phyloP scores from a whole-genome alignment of 1,140 invertebrate genomes.

The Hormaphis cornu region DNA sequence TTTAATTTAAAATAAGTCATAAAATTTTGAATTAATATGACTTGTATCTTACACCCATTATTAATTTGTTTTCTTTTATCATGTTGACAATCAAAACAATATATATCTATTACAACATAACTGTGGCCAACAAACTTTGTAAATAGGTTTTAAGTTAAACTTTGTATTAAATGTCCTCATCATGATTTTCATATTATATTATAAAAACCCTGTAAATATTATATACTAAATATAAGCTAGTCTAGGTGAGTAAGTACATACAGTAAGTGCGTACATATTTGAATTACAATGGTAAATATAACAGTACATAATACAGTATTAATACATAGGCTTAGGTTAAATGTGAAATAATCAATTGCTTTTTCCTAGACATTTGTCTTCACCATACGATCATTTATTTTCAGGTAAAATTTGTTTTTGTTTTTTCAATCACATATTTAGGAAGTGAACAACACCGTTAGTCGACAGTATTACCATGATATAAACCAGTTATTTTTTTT shows the following conservation, averaged over 20 bases:
- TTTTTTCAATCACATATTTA: conserved; percentile 1
- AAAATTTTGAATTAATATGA: neutral
- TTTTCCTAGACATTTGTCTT: conserved; percentile 4
- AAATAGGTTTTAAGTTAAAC: conserved; percentile 1
- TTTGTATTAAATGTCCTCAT: neutral
- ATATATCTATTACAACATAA: conserved; percentile 18
- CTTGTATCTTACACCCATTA: neutral
- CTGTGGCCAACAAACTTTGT: conserved; percentile 28
- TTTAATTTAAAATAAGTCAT: neutral
- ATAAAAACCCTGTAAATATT: conserved; percentile 7
- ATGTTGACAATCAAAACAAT: conserved; percentile 21
- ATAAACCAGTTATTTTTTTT: neutral
- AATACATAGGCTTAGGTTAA: conserved; percentile 10
- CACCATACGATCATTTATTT: neutral
- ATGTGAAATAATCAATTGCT: conserved; percentile 7
- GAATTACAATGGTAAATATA: too few species aligned
- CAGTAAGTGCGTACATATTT: too few species aligned
- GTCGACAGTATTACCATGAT: neutral
- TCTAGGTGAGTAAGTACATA: conserved; percentile 1
- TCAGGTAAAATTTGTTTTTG: neutral
- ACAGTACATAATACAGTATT: neutral
- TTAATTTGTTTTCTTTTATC: neutral
- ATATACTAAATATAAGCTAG: conserved; percentile 14
- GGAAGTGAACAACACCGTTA: neutral
- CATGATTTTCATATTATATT: neutral